Evolutionary conservation across 2,113 vertebrate species (phyloP).

Genomic region (Myxocyprinus asiaticus): DNA sequence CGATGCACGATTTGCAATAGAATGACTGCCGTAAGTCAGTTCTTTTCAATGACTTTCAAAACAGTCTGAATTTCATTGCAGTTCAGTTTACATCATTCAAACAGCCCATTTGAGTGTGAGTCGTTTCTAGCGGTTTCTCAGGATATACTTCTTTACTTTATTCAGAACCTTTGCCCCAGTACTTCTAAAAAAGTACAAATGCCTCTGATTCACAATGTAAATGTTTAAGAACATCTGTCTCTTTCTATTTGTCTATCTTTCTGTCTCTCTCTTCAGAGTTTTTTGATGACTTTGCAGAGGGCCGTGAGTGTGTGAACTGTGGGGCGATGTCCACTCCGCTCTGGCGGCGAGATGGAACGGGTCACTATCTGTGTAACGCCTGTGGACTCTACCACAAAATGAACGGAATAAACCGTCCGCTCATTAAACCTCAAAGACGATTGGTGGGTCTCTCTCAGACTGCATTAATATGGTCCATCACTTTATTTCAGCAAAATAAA

Average conservation of each 20-base stretch:
- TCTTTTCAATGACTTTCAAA: too few species aligned
- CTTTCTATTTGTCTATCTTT: background rate
- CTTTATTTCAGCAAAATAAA: background rate
- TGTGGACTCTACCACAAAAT: slow-evolving; percentile 99
- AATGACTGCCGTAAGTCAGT: too few species aligned
- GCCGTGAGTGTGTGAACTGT: slow-evolving; percentile 96
- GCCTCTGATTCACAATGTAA: too few species aligned
- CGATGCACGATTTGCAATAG: too few species aligned
- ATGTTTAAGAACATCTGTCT: too few species aligned
- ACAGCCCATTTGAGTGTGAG: too few species aligned
- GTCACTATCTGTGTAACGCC: slow-evolving; percentile 96
- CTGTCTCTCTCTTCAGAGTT: slow-evolving; percentile 76
- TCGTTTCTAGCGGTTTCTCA: too few species aligned
- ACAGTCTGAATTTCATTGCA: too few species aligned
- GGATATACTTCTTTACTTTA: too few species aligned
- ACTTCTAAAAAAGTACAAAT: too few species aligned
- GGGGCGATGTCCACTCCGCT: slow-evolving; percentile 98
- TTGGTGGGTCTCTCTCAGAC: slow-evolving; percentile 65
- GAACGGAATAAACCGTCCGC: slow-evolving; percentile 97
- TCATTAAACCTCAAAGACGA: slow-evolving; percentile 90
- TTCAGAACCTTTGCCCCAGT: too few species aligned
- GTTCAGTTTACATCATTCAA: too few species aligned
- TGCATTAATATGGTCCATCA: background rate
- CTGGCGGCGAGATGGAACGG: slow-evolving; percentile 94
- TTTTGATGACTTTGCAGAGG: slow-evolving; percentile 93